Evolutionary conservation across 2,888 invertebrate species (phyloP).

Genomic region (Polylopha cassiicola): DNA sequence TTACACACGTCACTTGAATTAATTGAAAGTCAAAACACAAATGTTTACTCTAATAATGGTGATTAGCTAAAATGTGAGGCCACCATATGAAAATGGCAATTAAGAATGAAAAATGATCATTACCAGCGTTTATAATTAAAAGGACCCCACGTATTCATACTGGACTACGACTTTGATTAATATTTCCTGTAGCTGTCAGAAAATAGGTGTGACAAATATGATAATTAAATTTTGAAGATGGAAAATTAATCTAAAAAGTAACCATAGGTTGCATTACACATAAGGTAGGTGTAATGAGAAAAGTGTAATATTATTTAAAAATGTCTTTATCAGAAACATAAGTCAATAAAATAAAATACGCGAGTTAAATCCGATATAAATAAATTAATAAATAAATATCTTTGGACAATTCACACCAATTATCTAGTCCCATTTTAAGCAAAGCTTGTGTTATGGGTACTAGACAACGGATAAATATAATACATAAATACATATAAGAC

Average conservation of each 20-base stretch:
- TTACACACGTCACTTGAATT: slow-evolving; percentile 27
- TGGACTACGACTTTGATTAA: slow-evolving; percentile 68
- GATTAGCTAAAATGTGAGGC: slow-evolving; percentile 62
- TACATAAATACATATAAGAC: too few species aligned
- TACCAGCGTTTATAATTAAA: slow-evolving; percentile 69
- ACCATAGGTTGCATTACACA: too few species aligned
- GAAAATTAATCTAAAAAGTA: slow-evolving; percentile 9
- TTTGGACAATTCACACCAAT: too few species aligned
- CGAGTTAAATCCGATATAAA: too few species aligned
- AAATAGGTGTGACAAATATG: slow-evolving; percentile 45
- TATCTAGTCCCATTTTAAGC: too few species aligned
- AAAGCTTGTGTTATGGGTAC: too few species aligned
- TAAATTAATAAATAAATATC: too few species aligned
- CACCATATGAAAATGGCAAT: slow-evolving; percentile 60
- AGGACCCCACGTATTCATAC: slow-evolving; percentile 55
- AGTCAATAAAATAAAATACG: too few species aligned
- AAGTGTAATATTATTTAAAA: too few species aligned
- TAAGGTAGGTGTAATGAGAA: too few species aligned
- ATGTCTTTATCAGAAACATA: too few species aligned
- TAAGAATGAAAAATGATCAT: slow-evolving; percentile 75
- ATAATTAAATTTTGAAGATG: slow-evolving; percentile 33
- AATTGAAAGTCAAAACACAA: slow-evolving; percentile 33
- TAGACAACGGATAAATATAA: too few species aligned
- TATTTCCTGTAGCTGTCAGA: slow-evolving; percentile 58
- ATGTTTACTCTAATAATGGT: slow-evolving; percentile 56